Base-by-base conservation (phyloP, 2,888 invertebrate species). In the Nyleta sp. region DNA sequence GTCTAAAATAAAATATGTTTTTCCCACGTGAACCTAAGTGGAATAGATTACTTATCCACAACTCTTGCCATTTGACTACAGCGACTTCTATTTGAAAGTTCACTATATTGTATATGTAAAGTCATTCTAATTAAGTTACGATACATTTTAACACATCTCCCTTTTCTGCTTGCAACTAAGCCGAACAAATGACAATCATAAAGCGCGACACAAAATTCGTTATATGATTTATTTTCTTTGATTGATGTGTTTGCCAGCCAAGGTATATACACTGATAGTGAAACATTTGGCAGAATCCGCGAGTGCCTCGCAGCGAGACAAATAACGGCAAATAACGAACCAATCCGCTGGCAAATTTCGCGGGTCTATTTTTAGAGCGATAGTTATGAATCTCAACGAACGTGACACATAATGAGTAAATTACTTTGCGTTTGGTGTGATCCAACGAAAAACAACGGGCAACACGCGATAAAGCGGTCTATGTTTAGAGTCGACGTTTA, bases 281-380 rank as follows among this genome's bases (percentile, higher is more conserved):
- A 68, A 73, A 20, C 48, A 73, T 73, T 78, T 73, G 72, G 78
- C 78, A 73, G 48, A 71, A 40, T 78, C 44, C 20, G 55, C 42
- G 52, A 17, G 17, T 57, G 46, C 38, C 62, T 71, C 22, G 13
- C 44, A 59, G 20, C 8, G 35, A 64, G 67, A 59, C 71, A 67
- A 71, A 78, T 74, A 71, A 71, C 59, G 52, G 53, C 53, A 70
- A 78, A 65, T 60, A 71, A 67, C 24, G 24, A 3, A 5, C 24
- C n/a, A n/a, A n/a, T n/a, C 55, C 60, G 74, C 74, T 78, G 74
- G 74, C 78, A 78, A 78, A 78, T 67, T 74, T 74, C 15, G 67
- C 57, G 28, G 13, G n/a, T 71, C 78, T 78, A 78, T 78, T 78
- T 78, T 78, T 78, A 65, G 65, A 70, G 24, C 57, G 38, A 74